A percentile compares a stretch with the other conserved stretches of the same genome.
Conservation (phyloP, 2,797 vertebrate genomes). For the Holocentrus rufus region DNA sequence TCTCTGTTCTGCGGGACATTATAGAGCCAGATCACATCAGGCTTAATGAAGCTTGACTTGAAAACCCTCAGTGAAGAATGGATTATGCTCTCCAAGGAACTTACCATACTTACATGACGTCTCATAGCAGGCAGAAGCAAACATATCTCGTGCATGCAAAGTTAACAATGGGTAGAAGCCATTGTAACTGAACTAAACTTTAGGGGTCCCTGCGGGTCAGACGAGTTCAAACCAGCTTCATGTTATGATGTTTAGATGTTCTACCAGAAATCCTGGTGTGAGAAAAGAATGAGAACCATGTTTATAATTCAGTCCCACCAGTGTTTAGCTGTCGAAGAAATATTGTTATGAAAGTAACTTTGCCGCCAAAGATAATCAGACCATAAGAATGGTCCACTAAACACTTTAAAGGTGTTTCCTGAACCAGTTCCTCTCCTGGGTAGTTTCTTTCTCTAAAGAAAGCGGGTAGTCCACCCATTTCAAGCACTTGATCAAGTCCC, state of each 20-base stretch:
- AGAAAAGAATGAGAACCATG: conserved; percentile 7
- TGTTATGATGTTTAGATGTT: background rate
- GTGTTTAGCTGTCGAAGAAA: conserved; percentile 26
- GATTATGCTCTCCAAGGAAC: conserved; percentile 34
- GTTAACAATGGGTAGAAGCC: background rate
- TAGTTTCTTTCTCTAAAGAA: background rate
- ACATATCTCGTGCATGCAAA: background rate
- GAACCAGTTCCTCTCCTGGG: conserved; percentile 17
- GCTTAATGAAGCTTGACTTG: conserved; percentile 40
- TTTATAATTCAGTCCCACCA: background rate
- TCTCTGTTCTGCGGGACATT: conserved; percentile 58
- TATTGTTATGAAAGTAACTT: background rate
- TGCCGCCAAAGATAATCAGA: conserved; percentile 5
- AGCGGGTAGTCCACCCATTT: background rate
- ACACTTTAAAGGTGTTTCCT: conserved; percentile 41
- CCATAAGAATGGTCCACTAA: background rate
- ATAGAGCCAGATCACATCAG: conserved; percentile 54
- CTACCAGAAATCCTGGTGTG: background rate
- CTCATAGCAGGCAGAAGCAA: conserved; percentile 12
- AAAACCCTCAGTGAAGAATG: conserved; percentile 42
- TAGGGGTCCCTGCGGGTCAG: conserved; percentile 18
- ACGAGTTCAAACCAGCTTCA: conserved; percentile 26
- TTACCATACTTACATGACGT: conserved; percentile 26
- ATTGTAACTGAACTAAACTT: background rate
- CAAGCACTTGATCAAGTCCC: background rate